Percentiles rank a stretch among this genome's conserved stretches.
These are phyloP conservation scores for Phrynosoma platyrhinos DNA, from an alignment of 2,113 vertebrate genomes.

Conservation along the genomic window DNA sequence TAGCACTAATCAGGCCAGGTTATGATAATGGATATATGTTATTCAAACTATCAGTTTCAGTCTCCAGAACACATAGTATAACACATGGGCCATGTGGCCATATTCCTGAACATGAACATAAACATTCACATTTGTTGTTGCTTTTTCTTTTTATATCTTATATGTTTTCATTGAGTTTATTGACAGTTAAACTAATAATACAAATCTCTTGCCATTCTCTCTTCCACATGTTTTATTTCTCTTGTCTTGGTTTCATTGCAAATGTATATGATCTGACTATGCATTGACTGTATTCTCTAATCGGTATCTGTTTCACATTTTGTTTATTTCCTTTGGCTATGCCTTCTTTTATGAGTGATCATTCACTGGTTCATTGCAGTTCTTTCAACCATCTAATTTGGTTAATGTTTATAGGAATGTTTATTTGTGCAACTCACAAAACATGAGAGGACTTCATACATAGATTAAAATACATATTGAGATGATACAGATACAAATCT, in stretches of 20 bases:
- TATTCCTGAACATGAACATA: neutral
- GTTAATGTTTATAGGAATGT: neutral
- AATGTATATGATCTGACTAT: neutral
- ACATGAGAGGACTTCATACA: neutral
- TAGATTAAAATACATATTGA: neutral
- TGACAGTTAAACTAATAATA: neutral
- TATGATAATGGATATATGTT: neutral
- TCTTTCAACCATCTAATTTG: constrained; percentile 13
- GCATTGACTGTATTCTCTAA: neutral
- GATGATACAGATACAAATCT: neutral
- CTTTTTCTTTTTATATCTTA: neutral
- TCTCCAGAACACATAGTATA: neutral
- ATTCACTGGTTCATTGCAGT: neutral
- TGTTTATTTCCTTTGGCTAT: neutral
- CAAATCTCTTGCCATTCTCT: neutral
- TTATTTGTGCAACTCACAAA: neutral
- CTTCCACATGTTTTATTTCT: neutral
- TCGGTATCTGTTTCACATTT: neutral
- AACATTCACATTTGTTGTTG: neutral
- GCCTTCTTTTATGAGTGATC: neutral
- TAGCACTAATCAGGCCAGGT: neutral
- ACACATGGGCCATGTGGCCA: neutral
- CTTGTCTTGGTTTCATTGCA: neutral
- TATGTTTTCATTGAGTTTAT: neutral
- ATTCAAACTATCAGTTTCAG: neutral